Percentiles rank a stretch among this genome's conserved stretches.
phyloP scores from a whole-genome alignment of 2,888 invertebrate genomes.

The Trisateles emortualis region DNA sequence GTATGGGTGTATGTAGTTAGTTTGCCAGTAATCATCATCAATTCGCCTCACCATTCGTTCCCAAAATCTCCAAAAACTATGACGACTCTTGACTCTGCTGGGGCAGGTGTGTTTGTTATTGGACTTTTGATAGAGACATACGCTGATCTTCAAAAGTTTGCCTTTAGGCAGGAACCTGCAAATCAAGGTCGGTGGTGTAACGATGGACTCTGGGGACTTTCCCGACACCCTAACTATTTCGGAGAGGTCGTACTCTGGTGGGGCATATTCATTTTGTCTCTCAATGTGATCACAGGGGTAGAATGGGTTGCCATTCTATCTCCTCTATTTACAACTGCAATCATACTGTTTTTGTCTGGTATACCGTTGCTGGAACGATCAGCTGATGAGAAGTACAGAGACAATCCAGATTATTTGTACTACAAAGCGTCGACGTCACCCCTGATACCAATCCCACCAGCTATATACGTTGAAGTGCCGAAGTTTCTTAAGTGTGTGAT shows the following conservation, averaged over 20 bases:
- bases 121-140: conserved; percentile 96
- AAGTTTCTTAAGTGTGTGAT: conserved; percentile 92
- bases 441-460: conserved; percentile 94
- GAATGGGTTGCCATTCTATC: conserved; percentile 96
- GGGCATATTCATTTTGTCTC: conserved; percentile 96
- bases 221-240: conserved; percentile 97
- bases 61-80: conserved; percentile 93
- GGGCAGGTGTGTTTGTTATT: conserved; percentile 93
- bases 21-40: conserved; percentile 96
- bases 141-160: conserved; percentile 97
- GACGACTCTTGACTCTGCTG: conserved; percentile 95
- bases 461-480: conserved; percentile 95
- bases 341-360: conserved; percentile 96
- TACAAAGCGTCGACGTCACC: conserved; percentile 96
- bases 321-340: conserved; percentile 94
- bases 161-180: conserved; percentile 94
- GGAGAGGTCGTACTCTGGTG: conserved; percentile 98
- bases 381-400: conserved; percentile 95
- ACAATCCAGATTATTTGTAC: conserved; percentile 94
- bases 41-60: conserved; percentile 93
- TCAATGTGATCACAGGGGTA: conserved; percentile 93
- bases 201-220: conserved; percentile 95
- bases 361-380: conserved; percentile 95
- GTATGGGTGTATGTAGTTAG: conserved; percentile 97
- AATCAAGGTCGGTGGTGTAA: conserved; percentile 98